A percentile compares a stretch with the other conserved stretches of the same genome.
These are phyloP conservation scores for Archaeoteleia sp. DNA, from an alignment of 2,888 invertebrate genomes.

Conservation along the genomic window DNA sequence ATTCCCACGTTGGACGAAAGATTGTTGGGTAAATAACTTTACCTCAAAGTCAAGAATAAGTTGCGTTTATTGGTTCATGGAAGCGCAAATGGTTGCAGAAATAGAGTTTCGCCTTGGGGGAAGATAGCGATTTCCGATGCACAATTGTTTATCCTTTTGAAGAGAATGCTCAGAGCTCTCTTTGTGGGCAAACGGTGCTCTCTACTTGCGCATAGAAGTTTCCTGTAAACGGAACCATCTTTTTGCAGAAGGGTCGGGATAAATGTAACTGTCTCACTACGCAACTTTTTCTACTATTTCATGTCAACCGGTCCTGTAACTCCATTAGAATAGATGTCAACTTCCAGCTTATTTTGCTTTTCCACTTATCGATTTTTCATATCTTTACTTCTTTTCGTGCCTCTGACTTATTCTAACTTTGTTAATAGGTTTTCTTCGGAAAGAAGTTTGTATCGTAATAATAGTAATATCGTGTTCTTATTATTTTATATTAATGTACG, in stretches of 20 bases:
- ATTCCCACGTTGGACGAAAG: constrained; percentile 18
- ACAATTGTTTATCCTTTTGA: constrained; percentile 50
- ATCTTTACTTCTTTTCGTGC: too few species aligned
- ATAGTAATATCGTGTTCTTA: too few species aligned
- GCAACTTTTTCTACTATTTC: constrained; percentile 3
- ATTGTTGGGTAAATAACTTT: constrained; percentile 41
- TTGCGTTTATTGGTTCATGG: constrained; percentile 38
- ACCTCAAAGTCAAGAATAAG: constrained; percentile 21
- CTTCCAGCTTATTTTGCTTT: background rate
- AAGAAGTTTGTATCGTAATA: too few species aligned
- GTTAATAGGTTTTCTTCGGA: too few species aligned
- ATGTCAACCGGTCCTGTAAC: background rate
- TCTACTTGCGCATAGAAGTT: constrained; percentile 6
- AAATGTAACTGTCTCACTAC: constrained; percentile 15
- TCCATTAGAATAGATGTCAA: background rate
- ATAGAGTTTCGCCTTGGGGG: constrained; percentile 9
- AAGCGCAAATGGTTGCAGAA: constrained; percentile 24
- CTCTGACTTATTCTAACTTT: too few species aligned
- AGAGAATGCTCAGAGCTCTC: constrained; percentile 4
- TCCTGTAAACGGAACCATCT: constrained; percentile 19
- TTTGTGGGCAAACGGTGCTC: constrained; percentile 20
- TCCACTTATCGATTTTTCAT: too few species aligned
- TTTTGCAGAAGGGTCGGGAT: constrained; percentile 11
- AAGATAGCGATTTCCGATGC: constrained; percentile 43
- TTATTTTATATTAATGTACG: too few species aligned